A percentile compares a stretch with the other conserved stretches of the same genome.
These are phyloP conservation scores for Dicerorhinus sumatrensis DNA, from an alignment of 2,113 vertebrate genomes.

Conservation along the genomic window DNA sequence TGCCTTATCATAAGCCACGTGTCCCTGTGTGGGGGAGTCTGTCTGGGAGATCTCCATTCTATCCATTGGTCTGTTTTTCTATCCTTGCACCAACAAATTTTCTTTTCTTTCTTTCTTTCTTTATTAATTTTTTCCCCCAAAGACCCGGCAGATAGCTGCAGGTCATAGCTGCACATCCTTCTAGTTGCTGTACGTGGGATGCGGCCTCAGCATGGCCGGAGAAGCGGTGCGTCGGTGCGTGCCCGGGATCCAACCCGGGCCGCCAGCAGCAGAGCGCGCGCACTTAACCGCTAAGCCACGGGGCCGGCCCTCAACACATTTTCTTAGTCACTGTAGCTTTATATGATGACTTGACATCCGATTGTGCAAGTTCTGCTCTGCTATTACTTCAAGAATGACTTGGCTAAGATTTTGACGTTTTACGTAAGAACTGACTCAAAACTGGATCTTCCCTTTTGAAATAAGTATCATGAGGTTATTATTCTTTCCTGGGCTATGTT, in stretches of 20 bases:
- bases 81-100: not conserved
- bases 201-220: too few species aligned
- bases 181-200: too few species aligned
- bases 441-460: not conserved
- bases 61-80: not conserved
- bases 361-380: not conserved
- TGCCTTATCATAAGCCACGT: not conserved
- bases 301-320: too few species aligned
- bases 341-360: not conserved
- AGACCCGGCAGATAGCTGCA: too few species aligned
- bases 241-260: too few species aligned
- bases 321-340: not conserved
- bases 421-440: constrained; percentile 7
- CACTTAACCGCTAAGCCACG: too few species aligned
- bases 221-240: too few species aligned
- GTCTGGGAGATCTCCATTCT: not conserved
- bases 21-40: not conserved
- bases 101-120: too few species aligned
- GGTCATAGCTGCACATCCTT: too few species aligned
- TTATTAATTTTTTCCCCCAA: too few species aligned
- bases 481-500: not conserved
- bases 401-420: not conserved
- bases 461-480: not conserved
- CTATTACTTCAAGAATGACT: not conserved
- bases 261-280: too few species aligned